Evolutionary conservation across 1,140 invertebrate genomes (phyloP), one percentile per base, ranked within the genome.

Genomic region (Ganaspis sp.): DNA sequence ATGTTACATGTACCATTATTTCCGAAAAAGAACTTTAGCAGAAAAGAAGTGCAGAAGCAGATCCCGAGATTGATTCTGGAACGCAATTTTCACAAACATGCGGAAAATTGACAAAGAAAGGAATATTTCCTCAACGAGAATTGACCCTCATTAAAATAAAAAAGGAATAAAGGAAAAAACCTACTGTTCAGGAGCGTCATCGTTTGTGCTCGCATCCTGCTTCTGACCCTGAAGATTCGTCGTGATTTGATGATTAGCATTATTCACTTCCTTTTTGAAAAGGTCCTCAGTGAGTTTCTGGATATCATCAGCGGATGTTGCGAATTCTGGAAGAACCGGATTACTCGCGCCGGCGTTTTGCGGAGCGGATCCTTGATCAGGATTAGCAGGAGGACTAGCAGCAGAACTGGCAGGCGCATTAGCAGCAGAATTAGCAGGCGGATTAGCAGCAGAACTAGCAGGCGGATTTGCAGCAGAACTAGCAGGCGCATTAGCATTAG

Each of bases 141-240:
- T 64, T 40, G n/a, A n/a, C n/a, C n/a, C n/a, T n/a, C n/a, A n/a
- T n/a, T n/a, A n/a, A n/a, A n/a, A n/a, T n/a, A n/a, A n/a, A n/a
- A n/a, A n/a, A n/a, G n/a, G n/a, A n/a, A n/a, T 72, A 38, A 58
- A 49, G 34, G 49, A 64, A 71, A 34, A 34, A 40, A 83, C 91
- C 90, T 70, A 92, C 92, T 89, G 88, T 73, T 89, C 82, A 12
- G 88, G 15, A 70, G 92, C 91, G 70, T 89, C 88, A 53, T 92
- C 92, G 2, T 75, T 86, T 0, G 81, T 82, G 40, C 85, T 89
- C 3, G 86, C 88, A 26, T 91, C 92, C 12, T 81, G 89, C 70
- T 92, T 92, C 54, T 90, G 86, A 12, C 88, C 87, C 79, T 92
- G 92, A 12, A 89, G 75, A 49, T 92, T 92, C 69, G 92, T 80